Evolutionary conservation across 1,140 invertebrate genomes (phyloP), one percentile per base, ranked within the genome.

Genomic region (Pseudomyrmex dendroicus): DNA sequence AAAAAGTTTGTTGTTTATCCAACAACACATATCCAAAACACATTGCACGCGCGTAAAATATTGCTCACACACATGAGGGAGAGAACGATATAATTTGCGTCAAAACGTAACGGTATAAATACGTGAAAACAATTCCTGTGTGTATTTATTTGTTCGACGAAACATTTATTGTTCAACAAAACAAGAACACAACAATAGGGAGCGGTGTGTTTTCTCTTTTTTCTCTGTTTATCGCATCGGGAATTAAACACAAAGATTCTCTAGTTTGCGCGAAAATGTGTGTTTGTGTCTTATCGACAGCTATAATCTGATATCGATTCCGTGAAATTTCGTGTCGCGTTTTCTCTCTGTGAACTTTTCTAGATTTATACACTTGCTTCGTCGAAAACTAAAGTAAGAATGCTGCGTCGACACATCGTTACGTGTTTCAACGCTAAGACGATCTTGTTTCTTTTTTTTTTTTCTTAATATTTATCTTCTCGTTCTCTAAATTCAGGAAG

Each of bases 291-390:
- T 13, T 80, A 80, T 80, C 59, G 76, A 80, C 76, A 62, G 57
- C 52, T 56, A 48, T 70, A 82, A 82, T 73, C 76, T 82, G 52
- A 13, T 12, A 82, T 76, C 80, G 48, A 63, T 82, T 48, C 57
- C 25, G 5, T 25, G 20, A 4, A 17, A 56, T 57, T 46, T 57
- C 44, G 17, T n/a, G 13, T 46, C 48, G 12, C 48, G 22, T 50
- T 70, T 20, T 17, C 64, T 44, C 50, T 48, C 8, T 35, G 62
- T 46, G 35, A 2, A 2, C 20, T 13, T 72, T 70, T 12, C 66
- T 9, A 54, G 15, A 25, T 72, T 78, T 59, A 48, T 48, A 80
- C 7, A 72, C 59, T 25, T 48, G 20, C 17, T 13, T 22, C n/a
- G 25, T 17, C 52, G 9, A 46, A 72, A 48, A 3, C 25, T 12